phyloP scores from a whole-genome alignment of 2,797 vertebrate species.

The Tinamus major region DNA sequence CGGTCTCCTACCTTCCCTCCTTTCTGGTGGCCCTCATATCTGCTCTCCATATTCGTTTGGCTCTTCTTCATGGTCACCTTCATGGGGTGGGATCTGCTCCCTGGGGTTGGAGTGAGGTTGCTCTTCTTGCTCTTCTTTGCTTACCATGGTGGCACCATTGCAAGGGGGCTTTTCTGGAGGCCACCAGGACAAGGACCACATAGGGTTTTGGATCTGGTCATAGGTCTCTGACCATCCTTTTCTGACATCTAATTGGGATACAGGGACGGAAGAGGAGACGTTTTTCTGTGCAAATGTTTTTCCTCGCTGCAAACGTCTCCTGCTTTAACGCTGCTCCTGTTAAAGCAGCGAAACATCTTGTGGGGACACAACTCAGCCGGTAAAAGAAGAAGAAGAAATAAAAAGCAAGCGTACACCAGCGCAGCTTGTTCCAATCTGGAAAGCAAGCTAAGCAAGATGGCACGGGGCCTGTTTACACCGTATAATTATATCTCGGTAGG shows the following conservation, averaged over 20 bases:
- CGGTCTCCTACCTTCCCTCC: neutral
- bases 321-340: neutral
- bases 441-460: slow-evolving; percentile 13
- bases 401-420: neutral
- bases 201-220: too few relatives aligned
- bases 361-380: neutral
- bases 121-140: too few relatives aligned
- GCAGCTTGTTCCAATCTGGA: neutral
- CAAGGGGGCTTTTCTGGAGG: too few relatives aligned
- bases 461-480: neutral
- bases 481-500: neutral
- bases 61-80: too few relatives aligned
- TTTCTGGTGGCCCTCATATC: too few relatives aligned
- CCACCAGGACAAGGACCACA: too few relatives aligned
- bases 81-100: too few relatives aligned
- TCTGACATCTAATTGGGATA: slow-evolving; percentile 9
- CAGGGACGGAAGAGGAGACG: neutral
- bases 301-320: neutral
- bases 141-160: too few relatives aligned
- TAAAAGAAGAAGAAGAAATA: neutral
- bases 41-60: too few relatives aligned
- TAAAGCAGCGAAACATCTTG: neutral
- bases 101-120: too few relatives aligned
- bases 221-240: neutral
- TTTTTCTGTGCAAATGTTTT: neutral